Evolutionary conservation across 1,140 invertebrate species (phyloP).

Genomic region (Macrocentrus cingulum): DNA sequence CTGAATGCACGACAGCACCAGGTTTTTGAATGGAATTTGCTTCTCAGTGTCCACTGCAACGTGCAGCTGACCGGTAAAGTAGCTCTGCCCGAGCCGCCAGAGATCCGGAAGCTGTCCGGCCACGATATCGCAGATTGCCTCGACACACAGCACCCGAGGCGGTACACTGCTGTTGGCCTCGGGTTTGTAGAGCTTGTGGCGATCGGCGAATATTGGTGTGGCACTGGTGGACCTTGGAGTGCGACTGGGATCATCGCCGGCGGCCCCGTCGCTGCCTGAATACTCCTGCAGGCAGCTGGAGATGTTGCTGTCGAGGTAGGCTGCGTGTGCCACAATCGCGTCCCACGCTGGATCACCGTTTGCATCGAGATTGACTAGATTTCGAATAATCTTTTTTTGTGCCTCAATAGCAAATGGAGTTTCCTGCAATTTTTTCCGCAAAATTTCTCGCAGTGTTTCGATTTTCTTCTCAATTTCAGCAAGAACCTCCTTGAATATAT

Average conservation of each 20-base stretch:
- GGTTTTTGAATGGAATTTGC: constrained; percentile 69
- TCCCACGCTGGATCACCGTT: constrained; percentile 91
- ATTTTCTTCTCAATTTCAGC: constrained; percentile 90
- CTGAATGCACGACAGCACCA: constrained; percentile 51
- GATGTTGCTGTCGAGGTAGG: constrained; percentile 52
- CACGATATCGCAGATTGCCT: constrained; percentile 72
- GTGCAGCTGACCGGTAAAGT: constrained; percentile 82
- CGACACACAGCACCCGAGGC: constrained; percentile 69
- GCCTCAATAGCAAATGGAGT: constrained; percentile 89
- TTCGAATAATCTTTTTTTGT: constrained; percentile 89
- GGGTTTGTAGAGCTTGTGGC: constrained; percentile 38
- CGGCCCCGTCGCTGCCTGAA: constrained; percentile 37
- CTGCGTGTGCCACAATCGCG: constrained; percentile 67
- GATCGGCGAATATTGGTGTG: constrained; percentile 35
- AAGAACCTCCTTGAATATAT: constrained; percentile 84
- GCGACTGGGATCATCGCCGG: constrained; percentile 38
- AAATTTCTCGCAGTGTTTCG: constrained; percentile 73
- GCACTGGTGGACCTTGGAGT: constrained; percentile 36
- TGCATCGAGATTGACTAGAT: constrained; percentile 70
- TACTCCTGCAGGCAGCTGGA: constrained; percentile 44
- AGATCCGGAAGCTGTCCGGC: constrained; percentile 76
- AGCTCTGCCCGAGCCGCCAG: constrained; percentile 87
- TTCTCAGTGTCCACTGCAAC: constrained; percentile 71
- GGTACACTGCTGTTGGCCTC: constrained; percentile 52
- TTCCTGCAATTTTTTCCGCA: constrained; percentile 82